These are phyloP conservation scores for Mastacembelus armatus DNA, from an alignment of 2,797 vertebrate genomes.

Conservation along the genomic window DNA sequence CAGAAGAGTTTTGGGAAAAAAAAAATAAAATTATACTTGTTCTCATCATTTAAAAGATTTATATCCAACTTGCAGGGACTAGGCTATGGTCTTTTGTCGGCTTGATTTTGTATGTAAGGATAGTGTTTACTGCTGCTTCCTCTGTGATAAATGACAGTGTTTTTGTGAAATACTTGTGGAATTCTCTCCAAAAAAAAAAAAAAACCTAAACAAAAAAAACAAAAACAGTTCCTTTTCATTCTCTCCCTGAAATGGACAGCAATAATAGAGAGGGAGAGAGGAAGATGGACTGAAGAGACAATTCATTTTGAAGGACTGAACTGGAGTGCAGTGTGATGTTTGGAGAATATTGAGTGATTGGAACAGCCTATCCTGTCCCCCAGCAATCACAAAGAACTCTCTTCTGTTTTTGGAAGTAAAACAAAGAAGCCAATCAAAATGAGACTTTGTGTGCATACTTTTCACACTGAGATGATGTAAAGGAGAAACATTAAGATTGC, in stretches of 20 bases:
- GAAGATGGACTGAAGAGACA: slow-evolving; percentile 50
- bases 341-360: slow-evolving; percentile 43
- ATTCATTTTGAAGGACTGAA: slow-evolving; percentile 47
- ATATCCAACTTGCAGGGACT: slow-evolving; percentile 60
- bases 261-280: slow-evolving; percentile 53
- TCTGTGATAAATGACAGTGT: slow-evolving; percentile 56
- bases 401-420: slow-evolving; percentile 56
- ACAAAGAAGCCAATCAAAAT: slow-evolving; percentile 61
- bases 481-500: slow-evolving; percentile 53
- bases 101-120: slow-evolving; percentile 58
- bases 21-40: slow-evolving; percentile 59
- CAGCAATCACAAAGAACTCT: slow-evolving; percentile 58
- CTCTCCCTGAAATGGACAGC: slow-evolving; percentile 59
- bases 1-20: slow-evolving; percentile 47
- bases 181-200: slow-evolving; percentile 20
- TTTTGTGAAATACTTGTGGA: slow-evolving; percentile 48
- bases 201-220: too few relatives aligned
- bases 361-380: slow-evolving; percentile 43
- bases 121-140: slow-evolving; percentile 59
- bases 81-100: slow-evolving; percentile 51
- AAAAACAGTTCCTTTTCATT: slow-evolving; percentile 39
- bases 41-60: slow-evolving; percentile 60
- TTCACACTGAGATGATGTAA: slow-evolving; percentile 62
- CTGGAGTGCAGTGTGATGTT: slow-evolving; percentile 44
- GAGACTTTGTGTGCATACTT: slow-evolving; percentile 55